phyloP scores from a whole-genome alignment of 2,888 invertebrate species.

The Julus scandinavius region DNA sequence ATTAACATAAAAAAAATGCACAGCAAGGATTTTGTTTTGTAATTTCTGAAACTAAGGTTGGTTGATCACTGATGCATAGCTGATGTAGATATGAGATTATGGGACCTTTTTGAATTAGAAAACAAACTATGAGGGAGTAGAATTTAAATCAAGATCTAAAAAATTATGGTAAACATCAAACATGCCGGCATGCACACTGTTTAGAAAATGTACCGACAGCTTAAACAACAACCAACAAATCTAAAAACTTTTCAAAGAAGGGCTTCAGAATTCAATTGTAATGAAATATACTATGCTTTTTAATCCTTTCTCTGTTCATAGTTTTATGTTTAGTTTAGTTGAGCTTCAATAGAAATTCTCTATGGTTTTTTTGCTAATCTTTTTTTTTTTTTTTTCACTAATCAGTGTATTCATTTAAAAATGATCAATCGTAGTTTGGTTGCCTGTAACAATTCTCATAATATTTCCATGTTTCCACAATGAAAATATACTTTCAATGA shows the following conservation, averaged over 20 bases:
- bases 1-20: neutral
- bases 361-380: too few relatives aligned
- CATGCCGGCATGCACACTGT: neutral
- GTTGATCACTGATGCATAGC: neutral
- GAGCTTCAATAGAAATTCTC: too few relatives aligned
- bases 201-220: neutral
- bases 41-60: neutral
- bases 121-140: neutral
- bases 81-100: neutral
- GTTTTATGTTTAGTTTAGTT: too few relatives aligned
- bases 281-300: too few relatives aligned
- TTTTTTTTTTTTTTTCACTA: too few relatives aligned
- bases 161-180: conserved; percentile 3
- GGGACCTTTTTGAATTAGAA: neutral
- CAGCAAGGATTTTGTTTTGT: neutral
- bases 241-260: neutral
- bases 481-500: too few relatives aligned
- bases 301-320: too few relatives aligned
- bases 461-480: too few relatives aligned
- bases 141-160: neutral
- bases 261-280: too few relatives aligned
- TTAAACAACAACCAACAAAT: neutral
- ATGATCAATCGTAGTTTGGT: too few relatives aligned
- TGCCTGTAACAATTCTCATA: too few relatives aligned
- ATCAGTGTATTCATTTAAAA: too few relatives aligned